A percentile compares a stretch with the other conserved stretches of the same genome.
Conservation (phyloP, 2,113 vertebrate genomes). For the Cyprinodon brontotheroides region DNA sequence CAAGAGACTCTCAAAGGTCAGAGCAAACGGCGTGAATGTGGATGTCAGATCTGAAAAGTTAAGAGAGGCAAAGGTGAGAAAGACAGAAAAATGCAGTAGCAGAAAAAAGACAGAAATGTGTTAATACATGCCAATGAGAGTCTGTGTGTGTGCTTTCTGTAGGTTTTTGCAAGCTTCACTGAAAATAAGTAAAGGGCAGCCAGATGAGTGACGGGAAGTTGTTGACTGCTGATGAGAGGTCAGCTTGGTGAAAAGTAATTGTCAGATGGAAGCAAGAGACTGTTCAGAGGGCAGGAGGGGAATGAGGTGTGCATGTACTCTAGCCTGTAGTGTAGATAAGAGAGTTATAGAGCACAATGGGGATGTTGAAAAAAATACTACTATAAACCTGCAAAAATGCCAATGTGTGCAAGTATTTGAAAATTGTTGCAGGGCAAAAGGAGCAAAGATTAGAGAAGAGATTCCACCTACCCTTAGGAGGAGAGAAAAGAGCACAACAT, state of each 20-base stretch:
- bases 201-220: constrained; percentile 53
- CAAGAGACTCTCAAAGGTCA: constrained; percentile 49
- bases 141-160: constrained; percentile 18
- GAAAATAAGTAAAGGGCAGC: constrained; percentile 62
- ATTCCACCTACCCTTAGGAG: constrained; percentile 49
- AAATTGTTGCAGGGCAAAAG: constrained; percentile 51
- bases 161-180: constrained; percentile 26
- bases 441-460: constrained; percentile 30
- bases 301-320: constrained; percentile 59
- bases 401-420: constrained; percentile 48
- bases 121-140: constrained; percentile 27
- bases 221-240: constrained; percentile 59
- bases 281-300: constrained; percentile 48
- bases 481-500: constrained; percentile 27
- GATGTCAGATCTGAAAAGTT: constrained; percentile 39
- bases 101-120: constrained; percentile 27
- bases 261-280: constrained; percentile 56
- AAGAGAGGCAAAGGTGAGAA: constrained; percentile 50
- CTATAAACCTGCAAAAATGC: constrained; percentile 50
- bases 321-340: constrained; percentile 42
- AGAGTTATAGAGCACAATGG: constrained; percentile 32
- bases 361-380: background rate
- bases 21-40: constrained; percentile 17
- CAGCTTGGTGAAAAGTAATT: constrained; percentile 63
- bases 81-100: constrained; percentile 13